Percentiles rank a stretch among this genome's conserved stretches.
Conservation (phyloP, 2,797 vertebrate genomes). For the Somateria mollissima region DNA sequence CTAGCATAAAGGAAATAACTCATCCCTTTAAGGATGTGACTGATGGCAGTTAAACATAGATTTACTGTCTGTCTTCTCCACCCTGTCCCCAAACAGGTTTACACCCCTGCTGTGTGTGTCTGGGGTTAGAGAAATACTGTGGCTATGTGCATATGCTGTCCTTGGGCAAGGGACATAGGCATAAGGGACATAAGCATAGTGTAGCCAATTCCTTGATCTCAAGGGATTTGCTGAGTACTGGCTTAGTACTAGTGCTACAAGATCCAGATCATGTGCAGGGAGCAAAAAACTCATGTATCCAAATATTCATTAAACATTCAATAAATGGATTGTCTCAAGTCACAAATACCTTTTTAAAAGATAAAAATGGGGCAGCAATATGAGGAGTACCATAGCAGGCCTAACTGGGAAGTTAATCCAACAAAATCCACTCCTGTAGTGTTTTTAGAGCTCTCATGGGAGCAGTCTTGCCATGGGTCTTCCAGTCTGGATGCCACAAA, state of each 20-base stretch:
- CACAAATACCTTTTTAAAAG: background rate
- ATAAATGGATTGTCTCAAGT: background rate
- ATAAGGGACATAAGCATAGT: background rate
- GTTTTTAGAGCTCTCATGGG: background rate
- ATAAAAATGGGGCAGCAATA: background rate
- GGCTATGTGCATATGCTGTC: background rate
- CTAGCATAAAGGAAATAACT: background rate
- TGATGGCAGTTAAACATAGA: background rate
- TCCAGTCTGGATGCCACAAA: background rate
- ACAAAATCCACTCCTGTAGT: background rate
- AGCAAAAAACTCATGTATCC: background rate
- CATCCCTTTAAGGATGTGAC: background rate
- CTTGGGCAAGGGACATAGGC: background rate
- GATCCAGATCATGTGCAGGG: background rate
- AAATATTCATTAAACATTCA: background rate
- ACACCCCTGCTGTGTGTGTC: background rate
- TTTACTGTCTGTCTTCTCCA: background rate
- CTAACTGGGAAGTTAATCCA: background rate
- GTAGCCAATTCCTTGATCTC: background rate
- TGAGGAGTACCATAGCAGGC: background rate
- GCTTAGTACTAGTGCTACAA: background rate
- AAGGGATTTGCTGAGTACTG: background rate
- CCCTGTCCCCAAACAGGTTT: background rate
- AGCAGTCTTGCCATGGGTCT: background rate
- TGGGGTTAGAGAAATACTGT: background rate